These are phyloP conservation scores for Castor canadensis DNA, from an alignment of 2,113 vertebrate genomes.

Conservation along the genomic window DNA sequence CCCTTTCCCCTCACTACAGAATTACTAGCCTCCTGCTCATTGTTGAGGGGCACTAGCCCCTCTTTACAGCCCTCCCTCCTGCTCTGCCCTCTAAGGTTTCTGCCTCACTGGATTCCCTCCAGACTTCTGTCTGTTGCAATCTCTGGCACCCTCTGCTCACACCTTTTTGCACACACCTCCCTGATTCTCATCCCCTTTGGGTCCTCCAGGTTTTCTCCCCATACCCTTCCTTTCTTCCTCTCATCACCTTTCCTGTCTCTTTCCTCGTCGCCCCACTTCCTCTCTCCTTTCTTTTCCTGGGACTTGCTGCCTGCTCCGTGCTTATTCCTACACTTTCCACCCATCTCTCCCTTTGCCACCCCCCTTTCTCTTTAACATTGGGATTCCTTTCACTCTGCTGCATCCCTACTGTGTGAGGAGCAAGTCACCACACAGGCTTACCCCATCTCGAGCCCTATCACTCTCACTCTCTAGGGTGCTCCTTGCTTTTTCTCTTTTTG, in stretches of 20 bases:
- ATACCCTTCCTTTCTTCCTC: not conserved
- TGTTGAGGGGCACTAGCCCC: not conserved
- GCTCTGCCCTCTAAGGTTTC: not conserved
- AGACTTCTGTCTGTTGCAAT: not conserved
- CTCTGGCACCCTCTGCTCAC: not conserved
- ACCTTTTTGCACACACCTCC: not conserved
- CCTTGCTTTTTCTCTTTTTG: not conserved
- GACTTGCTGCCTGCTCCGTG: not conserved
- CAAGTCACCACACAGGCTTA: not conserved
- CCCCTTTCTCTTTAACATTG: not conserved
- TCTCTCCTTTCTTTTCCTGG: conserved; percentile 32
- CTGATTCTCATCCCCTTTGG: not conserved
- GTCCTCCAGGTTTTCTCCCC: too few species aligned
- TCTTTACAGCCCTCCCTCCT: not conserved
- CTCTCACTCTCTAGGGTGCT: not conserved
- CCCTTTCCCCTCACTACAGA: not conserved
- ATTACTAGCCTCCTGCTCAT: not conserved
- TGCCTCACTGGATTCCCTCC: not conserved
- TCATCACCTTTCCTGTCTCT: not conserved
- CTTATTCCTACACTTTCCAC: not conserved
- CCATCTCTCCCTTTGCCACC: not conserved
- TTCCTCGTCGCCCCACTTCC: not conserved
- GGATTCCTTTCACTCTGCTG: not conserved
- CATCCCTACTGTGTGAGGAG: not conserved
- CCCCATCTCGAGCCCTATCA: not conserved